These are phyloP conservation scores for Acropora yongei DNA, from an alignment of 64 coral and sea anemone genomes.

Conservation along the genomic window DNA sequence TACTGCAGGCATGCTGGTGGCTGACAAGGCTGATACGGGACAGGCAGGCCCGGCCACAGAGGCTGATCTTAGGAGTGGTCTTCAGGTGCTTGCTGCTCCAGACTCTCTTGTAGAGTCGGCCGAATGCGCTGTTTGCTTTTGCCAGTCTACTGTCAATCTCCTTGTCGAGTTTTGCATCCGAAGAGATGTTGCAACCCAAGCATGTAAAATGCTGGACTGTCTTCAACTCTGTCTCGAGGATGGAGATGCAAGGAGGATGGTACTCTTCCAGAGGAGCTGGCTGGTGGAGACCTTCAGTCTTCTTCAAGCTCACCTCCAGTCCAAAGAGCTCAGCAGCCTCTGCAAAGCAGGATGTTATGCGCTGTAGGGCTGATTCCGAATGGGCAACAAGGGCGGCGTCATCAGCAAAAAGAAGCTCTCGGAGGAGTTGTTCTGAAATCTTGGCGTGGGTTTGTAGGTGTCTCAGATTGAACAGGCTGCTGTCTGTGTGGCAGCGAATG, in stretches of 20 bases:
- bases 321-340: not conserved
- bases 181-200: not conserved
- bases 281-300: not conserved
- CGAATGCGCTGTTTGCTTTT: not conserved
- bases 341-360: not conserved
- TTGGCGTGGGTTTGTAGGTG: slow-evolving; percentile 10
- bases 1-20: no score
- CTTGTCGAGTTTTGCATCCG: not conserved
- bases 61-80: not conserved
- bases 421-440: not conserved
- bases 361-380: not conserved
- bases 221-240: not conserved
- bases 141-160: not conserved
- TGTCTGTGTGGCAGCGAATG: not conserved
- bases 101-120: not conserved
- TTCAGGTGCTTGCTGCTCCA: not conserved
- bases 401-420: slow-evolving; percentile 32
- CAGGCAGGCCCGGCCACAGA: no score
- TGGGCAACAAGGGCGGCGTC: not conserved
- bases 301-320: not conserved
- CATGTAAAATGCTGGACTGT: not conserved
- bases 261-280: not conserved
- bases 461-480: slow-evolving; percentile 3
- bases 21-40: no score
- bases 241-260: not conserved